Base-by-base conservation (phyloP, 2,797 vertebrate genomes). In the Dromococcyx pavoninus region DNA sequence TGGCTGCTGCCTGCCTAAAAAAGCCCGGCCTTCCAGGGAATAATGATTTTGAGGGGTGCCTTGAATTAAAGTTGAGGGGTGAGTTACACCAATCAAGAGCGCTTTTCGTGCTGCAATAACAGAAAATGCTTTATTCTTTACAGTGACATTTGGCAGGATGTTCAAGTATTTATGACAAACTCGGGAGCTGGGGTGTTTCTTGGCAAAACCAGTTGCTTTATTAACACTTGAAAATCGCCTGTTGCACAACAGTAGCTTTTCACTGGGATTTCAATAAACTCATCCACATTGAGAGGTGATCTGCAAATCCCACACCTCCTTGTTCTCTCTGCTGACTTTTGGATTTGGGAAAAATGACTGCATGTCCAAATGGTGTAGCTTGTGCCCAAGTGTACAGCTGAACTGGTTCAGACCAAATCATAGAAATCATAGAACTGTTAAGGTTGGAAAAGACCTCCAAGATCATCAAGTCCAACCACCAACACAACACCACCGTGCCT, bases 241-340 rank as follows among this genome's bases (percentile, higher is more conserved):
- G 5, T 79, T 94, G 75, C 81, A 95, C 72, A 97, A 94, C 90
- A 81, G 93, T 58, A 79, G 86, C 92, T 96, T 96, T 96, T 94
- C 91, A 89, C 50, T 57, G 86, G 18, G 54, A 9, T 30, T 84
- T 89, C 91, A 89, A 30, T 93, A 86, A 95, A 89, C 77, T 89
- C 88, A 87, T 91, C 88, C 78, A 58, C 89, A 89, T 67, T 86
- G 89, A 93, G 91, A 95, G 90, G 92, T 94, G 92, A 90, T 53
- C 86, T 76, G 89, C 61, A 90, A 93, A 79, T 30, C 50, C 70
- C 92, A 50, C 51, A 48, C 39, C 89, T 80, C 86, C 64, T 32
- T 86, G 62, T 70, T 44, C 79, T 46, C 15, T 3, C 61, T 51
- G 1, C 33, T 16, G 56, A 46, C 25, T 32, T 39, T 30, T 76